Percentiles rank a stretch among this genome's conserved stretches.
phyloP scores from a whole-genome alignment of 2,888 invertebrate genomes.

The Philopedon plagiatum region DNA sequence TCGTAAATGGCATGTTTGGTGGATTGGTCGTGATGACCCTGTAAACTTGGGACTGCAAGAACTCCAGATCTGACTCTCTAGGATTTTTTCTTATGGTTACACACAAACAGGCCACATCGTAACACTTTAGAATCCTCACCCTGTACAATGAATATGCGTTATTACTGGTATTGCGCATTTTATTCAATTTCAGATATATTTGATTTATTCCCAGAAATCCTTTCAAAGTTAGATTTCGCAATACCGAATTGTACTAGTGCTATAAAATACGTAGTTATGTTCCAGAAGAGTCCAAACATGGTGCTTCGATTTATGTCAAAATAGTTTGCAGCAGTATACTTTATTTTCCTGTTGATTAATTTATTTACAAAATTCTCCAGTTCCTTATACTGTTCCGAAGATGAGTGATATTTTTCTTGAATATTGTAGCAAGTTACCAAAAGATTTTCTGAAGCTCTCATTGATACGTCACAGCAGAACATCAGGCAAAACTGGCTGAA shows the following conservation, averaged over 20 bases:
- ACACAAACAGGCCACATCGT: no score
- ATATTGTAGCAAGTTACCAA: constrained; percentile 21
- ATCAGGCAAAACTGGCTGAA: constrained; percentile 23
- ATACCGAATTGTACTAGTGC: constrained; percentile 31
- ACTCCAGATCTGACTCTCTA: no score
- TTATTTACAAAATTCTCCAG: constrained; percentile 15
- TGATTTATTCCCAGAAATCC: no score
- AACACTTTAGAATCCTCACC: no score
- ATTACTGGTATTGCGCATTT: no score
- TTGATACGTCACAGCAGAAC: constrained; percentile 26
- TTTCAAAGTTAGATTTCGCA: not conserved
- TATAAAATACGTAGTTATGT: constrained; percentile 37
- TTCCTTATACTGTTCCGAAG: constrained; percentile 27
- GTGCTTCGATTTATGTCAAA: constrained; percentile 38
- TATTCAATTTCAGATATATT: no score
- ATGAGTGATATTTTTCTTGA: constrained; percentile 25
- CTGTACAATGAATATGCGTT: no score
- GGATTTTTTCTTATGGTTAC: no score
- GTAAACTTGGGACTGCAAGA: no score
- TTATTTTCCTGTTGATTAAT: constrained; percentile 27
- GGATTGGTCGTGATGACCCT: no score
- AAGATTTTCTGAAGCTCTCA: constrained; percentile 24
- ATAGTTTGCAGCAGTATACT: constrained; percentile 29
- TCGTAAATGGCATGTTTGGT: no score
- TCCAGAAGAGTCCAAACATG: constrained; percentile 29